phyloP scores from a whole-genome alignment of 53 echinoderm and acorn worm genomes.

The Patiria pectinifera region DNA sequence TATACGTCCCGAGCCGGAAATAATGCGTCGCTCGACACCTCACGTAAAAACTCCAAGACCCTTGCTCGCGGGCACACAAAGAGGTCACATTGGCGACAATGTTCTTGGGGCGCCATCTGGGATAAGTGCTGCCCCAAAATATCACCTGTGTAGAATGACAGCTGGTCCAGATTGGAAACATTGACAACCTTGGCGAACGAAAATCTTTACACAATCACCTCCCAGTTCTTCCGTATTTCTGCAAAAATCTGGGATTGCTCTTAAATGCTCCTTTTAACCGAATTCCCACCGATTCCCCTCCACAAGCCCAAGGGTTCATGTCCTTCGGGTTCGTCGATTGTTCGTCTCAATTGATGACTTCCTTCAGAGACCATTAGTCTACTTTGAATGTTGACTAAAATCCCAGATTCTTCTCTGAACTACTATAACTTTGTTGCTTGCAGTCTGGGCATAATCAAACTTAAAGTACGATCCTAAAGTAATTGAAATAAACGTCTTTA shows the following conservation, averaged over 20 bases:
- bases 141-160: slow-evolving; percentile 60
- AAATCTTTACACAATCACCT: slow-evolving; percentile 30
- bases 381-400: background rate
- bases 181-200: slow-evolving; percentile 41
- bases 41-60: slow-evolving; percentile 19
- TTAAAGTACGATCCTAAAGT: background rate
- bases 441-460: background rate
- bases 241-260: background rate
- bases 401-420: background rate
- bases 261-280: background rate
- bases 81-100: slow-evolving; percentile 63
- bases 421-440: too few species aligned
- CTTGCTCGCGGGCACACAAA: slow-evolving; percentile 62
- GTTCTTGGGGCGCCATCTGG: slow-evolving; percentile 54
- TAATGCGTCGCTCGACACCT: slow-evolving; percentile 39
- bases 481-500: too few species aligned
- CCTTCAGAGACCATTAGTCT: slow-evolving; percentile 1
- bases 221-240: slow-evolving; percentile 13
- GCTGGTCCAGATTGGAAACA: slow-evolving; percentile 52
- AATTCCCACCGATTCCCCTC: slow-evolving; percentile 22
- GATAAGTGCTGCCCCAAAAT: slow-evolving; percentile 47
- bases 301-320: background rate
- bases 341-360: slow-evolving; percentile 51
- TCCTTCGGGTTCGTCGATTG: slow-evolving; percentile 43
- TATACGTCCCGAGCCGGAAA: slow-evolving; percentile 22